Base-by-base conservation (phyloP, 2,888 invertebrate genomes). In the Creontiades dilutus region DNA sequence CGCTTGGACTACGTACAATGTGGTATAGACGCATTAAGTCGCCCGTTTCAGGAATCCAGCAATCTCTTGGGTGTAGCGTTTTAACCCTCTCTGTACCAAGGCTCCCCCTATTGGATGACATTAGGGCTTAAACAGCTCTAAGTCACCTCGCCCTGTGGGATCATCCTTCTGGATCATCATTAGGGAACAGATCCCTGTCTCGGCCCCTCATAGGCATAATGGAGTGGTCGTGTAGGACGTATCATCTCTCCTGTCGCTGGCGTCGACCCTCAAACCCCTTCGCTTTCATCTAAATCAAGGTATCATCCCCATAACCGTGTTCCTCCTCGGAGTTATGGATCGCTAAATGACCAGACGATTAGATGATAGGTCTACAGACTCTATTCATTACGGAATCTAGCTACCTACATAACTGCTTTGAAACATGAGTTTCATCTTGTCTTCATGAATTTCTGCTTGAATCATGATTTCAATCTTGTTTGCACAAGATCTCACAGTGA, bases 151-250 rank as follows among this genome's bases (percentile, higher is more conserved):
- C 68, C 68, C 68, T 68, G 68, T 68, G 68, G 68, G 68, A 68
- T 68, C 68, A 68, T 68, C 68, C 68, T 68, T 68, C 68, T 68
- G 68, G 68, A 68, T 68, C 68, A 68, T 68, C 68, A 68, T 68
- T 68, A 68, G 68, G 68, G 68, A 68, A 23, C 23, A 68, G 68
- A 68, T 68, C 68, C 68, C 68, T 68, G 68, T 68, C 68, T 68
- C 68, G 3, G 68, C 68, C 68, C 68, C 68, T 68, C 68, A 68
- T 68, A 27, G 27, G 23, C 68, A 23, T 68, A 68, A 68, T 68
- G 68, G 68, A 68, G 68, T 68, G 68, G 68, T 23, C 68, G 68
- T 68, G 68, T 68, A 68, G 68, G 68, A 68, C 68, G 68, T 68
- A 68, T 68, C 68, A 68, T 23, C 68, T 68, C 68, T 68, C 68